These are phyloP conservation scores for Odontamblyopus lacepedii DNA, from an alignment of 2,797 vertebrate genomes.

Conservation along the genomic window DNA sequence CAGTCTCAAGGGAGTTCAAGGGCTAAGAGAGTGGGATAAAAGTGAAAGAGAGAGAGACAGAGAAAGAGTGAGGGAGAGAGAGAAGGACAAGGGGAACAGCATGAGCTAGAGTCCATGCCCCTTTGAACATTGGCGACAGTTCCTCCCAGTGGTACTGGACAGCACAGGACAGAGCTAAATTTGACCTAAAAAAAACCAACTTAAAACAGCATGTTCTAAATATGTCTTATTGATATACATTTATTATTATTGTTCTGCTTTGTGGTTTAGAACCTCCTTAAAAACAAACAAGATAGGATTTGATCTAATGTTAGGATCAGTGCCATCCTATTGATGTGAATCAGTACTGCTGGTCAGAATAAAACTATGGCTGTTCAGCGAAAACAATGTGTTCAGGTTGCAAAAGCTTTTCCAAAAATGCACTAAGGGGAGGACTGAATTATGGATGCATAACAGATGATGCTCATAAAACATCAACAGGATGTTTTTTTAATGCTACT, in stretches of 20 bases:
- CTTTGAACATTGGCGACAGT: slow-evolving; percentile 29
- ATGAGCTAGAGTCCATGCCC: slow-evolving; percentile 17
- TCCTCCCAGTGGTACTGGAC: slow-evolving; percentile 19
- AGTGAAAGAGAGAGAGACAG: slow-evolving; percentile 11
- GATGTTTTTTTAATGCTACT: background rate
- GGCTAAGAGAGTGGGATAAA: slow-evolving; percentile 43
- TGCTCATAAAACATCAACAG: slow-evolving; percentile 30
- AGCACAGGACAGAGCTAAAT: slow-evolving; percentile 35
- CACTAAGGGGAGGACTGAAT: slow-evolving; percentile 41
- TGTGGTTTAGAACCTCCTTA: slow-evolving; percentile 72
- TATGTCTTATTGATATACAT: slow-evolving; percentile 63
- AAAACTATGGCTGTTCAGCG: slow-evolving; percentile 12
- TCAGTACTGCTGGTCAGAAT: slow-evolving; percentile 39
- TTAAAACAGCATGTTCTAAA: slow-evolving; percentile 57
- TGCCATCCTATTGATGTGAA: slow-evolving; percentile 37
- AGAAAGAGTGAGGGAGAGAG: background rate
- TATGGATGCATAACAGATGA: slow-evolving; percentile 28
- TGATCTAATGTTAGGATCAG: slow-evolving; percentile 18
- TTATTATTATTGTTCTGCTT: slow-evolving; percentile 61
- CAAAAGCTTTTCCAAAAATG: slow-evolving; percentile 20
- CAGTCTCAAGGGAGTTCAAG: slow-evolving; percentile 54
- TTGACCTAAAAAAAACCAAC: slow-evolving; percentile 57
- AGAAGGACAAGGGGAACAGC: slow-evolving; percentile 1
- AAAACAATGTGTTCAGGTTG: slow-evolving; percentile 10
- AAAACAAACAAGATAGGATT: slow-evolving; percentile 1